phyloP scores from a whole-genome alignment of 2,797 vertebrate genomes.

The Amphiprion clarkii region DNA sequence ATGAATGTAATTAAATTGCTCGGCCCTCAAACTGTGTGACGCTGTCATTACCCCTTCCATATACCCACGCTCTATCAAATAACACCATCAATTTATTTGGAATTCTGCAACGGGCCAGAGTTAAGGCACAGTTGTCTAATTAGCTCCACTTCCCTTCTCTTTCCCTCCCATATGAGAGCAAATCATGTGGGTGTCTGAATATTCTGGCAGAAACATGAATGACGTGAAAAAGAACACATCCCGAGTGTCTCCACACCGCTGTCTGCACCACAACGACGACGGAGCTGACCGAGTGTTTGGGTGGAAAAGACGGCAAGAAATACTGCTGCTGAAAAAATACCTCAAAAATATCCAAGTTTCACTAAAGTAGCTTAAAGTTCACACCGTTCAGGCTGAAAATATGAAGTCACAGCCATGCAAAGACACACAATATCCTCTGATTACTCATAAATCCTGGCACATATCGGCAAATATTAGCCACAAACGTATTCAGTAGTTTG shows the following conservation, averaged over 20 bases:
- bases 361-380: neutral
- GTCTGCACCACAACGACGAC: constrained; percentile 7
- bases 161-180: constrained; percentile 27
- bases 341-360: neutral
- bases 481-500: too few relatives aligned
- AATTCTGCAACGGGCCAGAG: constrained; percentile 43
- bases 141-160: constrained; percentile 54
- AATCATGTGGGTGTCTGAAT: constrained; percentile 32
- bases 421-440: too few relatives aligned
- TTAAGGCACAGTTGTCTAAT: constrained; percentile 52
- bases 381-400: neutral
- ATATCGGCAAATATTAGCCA: too few relatives aligned
- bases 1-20: constrained; percentile 75
- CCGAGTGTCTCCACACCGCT: constrained; percentile 1
- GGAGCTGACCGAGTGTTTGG: constrained; percentile 7
- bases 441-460: too few relatives aligned
- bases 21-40: constrained; percentile 60
- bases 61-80: constrained; percentile 67
- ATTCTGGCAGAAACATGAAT: constrained; percentile 47
- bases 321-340: neutral
- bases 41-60: constrained; percentile 67
- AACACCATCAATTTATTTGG: constrained; percentile 71
- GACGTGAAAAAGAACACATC: constrained; percentile 30
- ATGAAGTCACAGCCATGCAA: neutral
- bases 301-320: neutral